Base-by-base conservation (phyloP, 2,797 vertebrate genomes). In the Micromesistius poutassou region DNA sequence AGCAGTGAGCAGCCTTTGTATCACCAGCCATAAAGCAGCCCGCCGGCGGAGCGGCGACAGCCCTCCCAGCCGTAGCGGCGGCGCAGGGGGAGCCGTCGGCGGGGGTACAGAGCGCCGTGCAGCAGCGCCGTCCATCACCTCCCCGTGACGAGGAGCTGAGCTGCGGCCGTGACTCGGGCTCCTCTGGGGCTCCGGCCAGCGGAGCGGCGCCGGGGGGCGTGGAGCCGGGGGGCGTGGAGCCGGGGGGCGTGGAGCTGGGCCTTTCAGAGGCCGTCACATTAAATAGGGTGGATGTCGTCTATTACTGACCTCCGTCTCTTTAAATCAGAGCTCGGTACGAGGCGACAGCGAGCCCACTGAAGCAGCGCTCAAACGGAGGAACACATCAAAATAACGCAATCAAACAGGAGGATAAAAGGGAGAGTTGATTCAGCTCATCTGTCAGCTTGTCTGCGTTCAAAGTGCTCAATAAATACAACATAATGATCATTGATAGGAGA, bases 191-290 rank as follows among this genome's bases (percentile, higher is more conserved):
- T 22, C 62, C 72, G 30, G 76, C 16, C n/a, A n/a, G 46, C 31
- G 19, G 0, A 66, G 62, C 3, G 36, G 42, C 50, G 22, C 25
- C 9, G 72, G 74, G 75, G 36, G 5, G 35, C 75, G 28, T 38
- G 31, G 2, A 81, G 71, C 40, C 42, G n/a, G 76, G 75, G n/a
- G n/a, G n/a, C n/a, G n/a, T n/a, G 36, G 42, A 40, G 22, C 25
- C 9, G 72, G 74, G 75, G 36, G 5, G 35, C 75, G 28, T 38
- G 31, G 2, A 81, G 71, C 40, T 55, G n/a, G 76, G 75, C 46
- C 25, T 55, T 75, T 74, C 5, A 7, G 12, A 0, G 33, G 16
- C 28, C 25, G 30, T 74, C 62, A 31, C 30, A 81, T 66, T 75
- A 31, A 66, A 70, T 55, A 55, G 19, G 19, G 46, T 28, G 71